Evolutionary conservation across 2,888 invertebrate genomes (phyloP).

Genomic region (Nymphalis urticae): DNA sequence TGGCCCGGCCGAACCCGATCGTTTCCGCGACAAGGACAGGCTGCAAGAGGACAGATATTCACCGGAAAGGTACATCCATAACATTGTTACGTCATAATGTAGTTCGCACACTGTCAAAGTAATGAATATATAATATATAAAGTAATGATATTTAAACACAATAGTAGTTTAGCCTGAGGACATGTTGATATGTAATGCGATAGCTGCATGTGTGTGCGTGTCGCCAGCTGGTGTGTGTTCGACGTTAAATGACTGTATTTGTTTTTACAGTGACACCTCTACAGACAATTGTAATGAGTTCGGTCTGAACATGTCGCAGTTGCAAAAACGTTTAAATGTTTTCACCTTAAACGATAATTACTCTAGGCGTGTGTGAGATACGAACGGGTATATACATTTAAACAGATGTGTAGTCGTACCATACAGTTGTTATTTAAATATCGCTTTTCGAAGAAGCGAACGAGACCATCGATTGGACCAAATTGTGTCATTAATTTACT

Average conservation of each 20-base stretch:
- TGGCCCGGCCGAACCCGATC: constrained; percentile 59
- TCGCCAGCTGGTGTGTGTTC: constrained; percentile 46
- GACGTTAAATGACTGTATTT: constrained; percentile 76
- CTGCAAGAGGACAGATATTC: constrained; percentile 61
- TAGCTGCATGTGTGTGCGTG: constrained; percentile 51
- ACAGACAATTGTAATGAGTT: constrained; percentile 75
- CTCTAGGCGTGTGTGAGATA: constrained; percentile 71
- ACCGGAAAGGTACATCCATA: constrained; percentile 60
- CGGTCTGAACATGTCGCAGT: constrained; percentile 73
- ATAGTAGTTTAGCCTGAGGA: neutral
- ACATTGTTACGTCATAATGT: constrained; percentile 8
- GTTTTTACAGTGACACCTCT: constrained; percentile 80
- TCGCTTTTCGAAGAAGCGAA: constrained; percentile 27
- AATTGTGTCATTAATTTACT: neutral
- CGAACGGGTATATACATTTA: constrained; percentile 20
- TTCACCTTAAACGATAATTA: constrained; percentile 70
- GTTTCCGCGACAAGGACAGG: constrained; percentile 63
- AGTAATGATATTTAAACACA: constrained; percentile 15
- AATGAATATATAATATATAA: constrained; percentile 1
- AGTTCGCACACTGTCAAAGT: constrained; percentile 19
- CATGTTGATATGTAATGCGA: neutral
- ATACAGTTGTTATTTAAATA: constrained; percentile 18
- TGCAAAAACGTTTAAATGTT: constrained; percentile 76
- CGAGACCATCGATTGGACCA: constrained; percentile 4
- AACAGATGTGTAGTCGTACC: constrained; percentile 29